Evolutionary conservation across 2,888 invertebrate species (phyloP).

Genomic region (Torymus auratus): DNA sequence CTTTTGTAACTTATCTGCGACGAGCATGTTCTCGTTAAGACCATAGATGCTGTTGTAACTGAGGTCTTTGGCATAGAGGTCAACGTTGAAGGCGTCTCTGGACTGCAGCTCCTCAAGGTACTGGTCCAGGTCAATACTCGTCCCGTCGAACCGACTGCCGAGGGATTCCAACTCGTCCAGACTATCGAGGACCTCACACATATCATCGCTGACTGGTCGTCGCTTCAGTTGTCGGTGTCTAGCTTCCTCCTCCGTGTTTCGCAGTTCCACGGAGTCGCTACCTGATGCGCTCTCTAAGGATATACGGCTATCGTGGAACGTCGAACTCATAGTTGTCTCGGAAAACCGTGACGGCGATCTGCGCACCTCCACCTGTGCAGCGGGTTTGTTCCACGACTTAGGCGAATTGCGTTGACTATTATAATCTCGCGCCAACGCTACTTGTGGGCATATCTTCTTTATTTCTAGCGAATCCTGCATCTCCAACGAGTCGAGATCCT

Average conservation of each 20-base stretch:
- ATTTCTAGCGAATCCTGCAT: slow-evolving; percentile 69
- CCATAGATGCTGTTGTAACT: slow-evolving; percentile 73
- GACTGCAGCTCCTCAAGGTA: slow-evolving; percentile 83
- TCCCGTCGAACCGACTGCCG: slow-evolving; percentile 79
- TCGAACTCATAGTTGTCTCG: slow-evolving; percentile 67
- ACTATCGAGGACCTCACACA: slow-evolving; percentile 77
- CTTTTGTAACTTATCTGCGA: slow-evolving; percentile 67
- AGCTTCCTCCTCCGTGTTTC: slow-evolving; percentile 78
- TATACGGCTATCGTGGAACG: slow-evolving; percentile 68
- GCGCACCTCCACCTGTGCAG: slow-evolving; percentile 65
- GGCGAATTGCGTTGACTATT: slow-evolving; percentile 64
- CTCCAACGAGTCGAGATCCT: slow-evolving; percentile 83
- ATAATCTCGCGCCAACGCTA: slow-evolving; percentile 71
- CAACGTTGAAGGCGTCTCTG: slow-evolving; percentile 76
- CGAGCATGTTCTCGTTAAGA: slow-evolving; percentile 70
- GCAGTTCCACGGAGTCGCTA: slow-evolving; percentile 80
- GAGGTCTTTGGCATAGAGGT: slow-evolving; percentile 72
- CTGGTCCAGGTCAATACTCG: slow-evolving; percentile 82
- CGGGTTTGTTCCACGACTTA: slow-evolving; percentile 68
- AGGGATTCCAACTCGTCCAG: slow-evolving; percentile 83
- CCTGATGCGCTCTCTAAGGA: slow-evolving; percentile 72
- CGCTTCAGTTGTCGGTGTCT: slow-evolving; percentile 82
- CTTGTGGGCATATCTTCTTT: slow-evolving; percentile 72
- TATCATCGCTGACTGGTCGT: slow-evolving; percentile 85
- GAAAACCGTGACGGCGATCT: slow-evolving; percentile 69